phyloP scores from a whole-genome alignment of 2,888 invertebrate genomes.

The Oxycera nigricornis region DNA sequence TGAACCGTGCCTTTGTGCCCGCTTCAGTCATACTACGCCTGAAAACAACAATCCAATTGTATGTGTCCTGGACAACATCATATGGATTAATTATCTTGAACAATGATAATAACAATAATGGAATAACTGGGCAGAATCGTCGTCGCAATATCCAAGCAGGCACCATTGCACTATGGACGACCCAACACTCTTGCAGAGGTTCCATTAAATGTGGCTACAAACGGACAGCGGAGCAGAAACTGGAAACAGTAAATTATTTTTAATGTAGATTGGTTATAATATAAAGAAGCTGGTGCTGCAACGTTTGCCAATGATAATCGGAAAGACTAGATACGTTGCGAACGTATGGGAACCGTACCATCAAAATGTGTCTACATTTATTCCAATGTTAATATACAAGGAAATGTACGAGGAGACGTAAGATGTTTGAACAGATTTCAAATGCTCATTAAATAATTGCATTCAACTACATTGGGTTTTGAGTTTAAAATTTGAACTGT shows the following conservation, averaged over 20 bases:
- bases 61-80: conserved; percentile 20
- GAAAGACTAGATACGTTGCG: too few relatives aligned
- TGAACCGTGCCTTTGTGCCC: conserved; percentile 1
- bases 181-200: background rate
- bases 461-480: too few relatives aligned
- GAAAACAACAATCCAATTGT: background rate
- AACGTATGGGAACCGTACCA: too few relatives aligned
- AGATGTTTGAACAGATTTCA: too few relatives aligned
- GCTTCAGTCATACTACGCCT: background rate
- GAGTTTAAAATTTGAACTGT: too few relatives aligned
- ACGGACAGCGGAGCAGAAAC: background rate
- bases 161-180: background rate
- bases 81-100: conserved; percentile 30
- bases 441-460: too few relatives aligned
- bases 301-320: too few relatives aligned
- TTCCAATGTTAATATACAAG: too few relatives aligned
- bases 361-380: too few relatives aligned
- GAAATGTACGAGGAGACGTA: too few relatives aligned
- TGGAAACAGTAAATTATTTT: conserved; percentile 22
- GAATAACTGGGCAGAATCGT: conserved; percentile 17
- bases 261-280: conserved; percentile 24
- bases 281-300: too few relatives aligned
- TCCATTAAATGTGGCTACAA: background rate
- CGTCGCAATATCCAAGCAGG: background rate
- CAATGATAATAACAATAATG: conserved; percentile 33